A percentile compares a stretch with the other conserved stretches of the same genome.
Evolutionary conservation across 2,797 vertebrate genomes (phyloP).

Genomic region (Melanotaenia pygmaea): DNA sequence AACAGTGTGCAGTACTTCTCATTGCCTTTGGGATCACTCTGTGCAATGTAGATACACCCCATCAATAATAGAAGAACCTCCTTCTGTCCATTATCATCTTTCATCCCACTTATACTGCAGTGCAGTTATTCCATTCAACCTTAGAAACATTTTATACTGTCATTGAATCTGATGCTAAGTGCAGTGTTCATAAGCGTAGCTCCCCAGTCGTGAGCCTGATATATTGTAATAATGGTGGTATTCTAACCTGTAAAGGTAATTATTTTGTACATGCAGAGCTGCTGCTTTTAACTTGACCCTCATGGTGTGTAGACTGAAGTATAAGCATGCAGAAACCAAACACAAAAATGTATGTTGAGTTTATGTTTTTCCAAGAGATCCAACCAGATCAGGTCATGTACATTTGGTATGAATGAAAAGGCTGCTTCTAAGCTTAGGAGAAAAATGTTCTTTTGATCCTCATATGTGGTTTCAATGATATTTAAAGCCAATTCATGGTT

Average conservation of each 20-base stretch:
- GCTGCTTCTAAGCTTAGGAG: constrained; percentile 51
- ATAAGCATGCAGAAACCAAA: constrained; percentile 59
- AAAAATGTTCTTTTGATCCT: constrained; percentile 31
- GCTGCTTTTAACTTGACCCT: constrained; percentile 54
- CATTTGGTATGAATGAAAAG: constrained; percentile 20
- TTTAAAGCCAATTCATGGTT: constrained; percentile 4
- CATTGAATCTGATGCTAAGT: constrained; percentile 61
- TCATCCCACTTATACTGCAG: constrained; percentile 27
- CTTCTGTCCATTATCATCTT: constrained; percentile 41
- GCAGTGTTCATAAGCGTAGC: constrained; percentile 36
- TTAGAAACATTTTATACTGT: constrained; percentile 25
- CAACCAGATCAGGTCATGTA: constrained; percentile 59
- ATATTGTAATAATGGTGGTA: constrained; percentile 39
- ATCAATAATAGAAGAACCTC: constrained; percentile 18
- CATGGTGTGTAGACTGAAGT: constrained; percentile 47
- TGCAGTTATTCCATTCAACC: constrained; percentile 38
- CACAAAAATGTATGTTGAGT: constrained; percentile 56
- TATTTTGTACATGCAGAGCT: constrained; percentile 57
- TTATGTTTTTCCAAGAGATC: constrained; percentile 40
- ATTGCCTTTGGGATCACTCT: constrained; percentile 1
- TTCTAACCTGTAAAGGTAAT: constrained; percentile 55
- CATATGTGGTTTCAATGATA: constrained; percentile 12
- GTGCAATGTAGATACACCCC: constrained; percentile 1
- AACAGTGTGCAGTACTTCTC: neutral
- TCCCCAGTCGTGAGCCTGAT: constrained; percentile 45